Percentiles rank a stretch among this genome's conserved stretches.
Evolutionary conservation across 2,113 vertebrate species (phyloP).

Genomic region (Pogona vitticeps): DNA sequence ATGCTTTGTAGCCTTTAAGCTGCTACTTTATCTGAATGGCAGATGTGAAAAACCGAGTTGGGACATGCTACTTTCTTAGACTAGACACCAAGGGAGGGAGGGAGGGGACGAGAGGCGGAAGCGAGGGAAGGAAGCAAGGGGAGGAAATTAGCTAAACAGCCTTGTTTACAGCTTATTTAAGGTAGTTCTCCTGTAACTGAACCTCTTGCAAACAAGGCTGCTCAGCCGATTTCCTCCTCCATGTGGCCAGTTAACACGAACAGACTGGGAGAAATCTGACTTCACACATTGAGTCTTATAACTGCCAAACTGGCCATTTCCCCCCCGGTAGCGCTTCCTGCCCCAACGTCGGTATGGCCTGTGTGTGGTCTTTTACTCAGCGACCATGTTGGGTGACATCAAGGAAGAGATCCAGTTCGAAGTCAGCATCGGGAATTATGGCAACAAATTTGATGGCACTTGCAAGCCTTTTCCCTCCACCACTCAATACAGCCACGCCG

Average conservation of each 20-base stretch:
- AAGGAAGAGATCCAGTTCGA: conserved; percentile 73
- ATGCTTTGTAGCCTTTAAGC: background rate
- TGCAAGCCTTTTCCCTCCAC: conserved; percentile 68
- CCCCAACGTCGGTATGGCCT: conserved; percentile 65
- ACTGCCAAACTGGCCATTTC: background rate
- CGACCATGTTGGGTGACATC: conserved; percentile 68
- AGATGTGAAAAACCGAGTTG: too few species aligned
- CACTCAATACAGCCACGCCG: conserved; percentile 59
- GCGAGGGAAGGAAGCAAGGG: too few species aligned
- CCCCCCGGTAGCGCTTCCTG: conserved; percentile 51
- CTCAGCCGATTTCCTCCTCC: too few species aligned
- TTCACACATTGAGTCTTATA: background rate
- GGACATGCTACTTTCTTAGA: too few species aligned
- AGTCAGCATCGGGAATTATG: conserved; percentile 74
- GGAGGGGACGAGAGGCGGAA: too few species aligned
- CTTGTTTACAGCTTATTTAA: too few species aligned
- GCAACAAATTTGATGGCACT: conserved; percentile 68
- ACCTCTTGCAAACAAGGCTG: too few species aligned
- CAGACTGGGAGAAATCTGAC: background rate
- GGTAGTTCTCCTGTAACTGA: too few species aligned
- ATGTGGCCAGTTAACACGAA: too few species aligned
- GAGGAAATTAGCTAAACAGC: too few species aligned
- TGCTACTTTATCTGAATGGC: background rate
- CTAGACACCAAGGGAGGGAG: too few species aligned
- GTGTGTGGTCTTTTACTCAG: conserved; percentile 75